phyloP scores from a whole-genome alignment of 2,888 invertebrate species.

The Phaonia tiefii region DNA sequence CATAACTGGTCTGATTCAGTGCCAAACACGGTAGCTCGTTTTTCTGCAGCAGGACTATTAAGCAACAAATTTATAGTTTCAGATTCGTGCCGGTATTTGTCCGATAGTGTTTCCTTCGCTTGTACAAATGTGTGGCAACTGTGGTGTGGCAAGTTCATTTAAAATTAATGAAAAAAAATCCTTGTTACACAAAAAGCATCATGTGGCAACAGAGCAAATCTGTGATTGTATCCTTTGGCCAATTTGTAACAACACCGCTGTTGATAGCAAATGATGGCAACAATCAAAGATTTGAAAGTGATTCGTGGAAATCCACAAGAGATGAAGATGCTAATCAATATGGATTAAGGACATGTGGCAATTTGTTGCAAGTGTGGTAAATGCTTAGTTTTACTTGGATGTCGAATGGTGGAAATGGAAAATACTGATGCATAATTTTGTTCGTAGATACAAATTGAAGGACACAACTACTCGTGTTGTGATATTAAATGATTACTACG shows the following conservation, averaged over 20 bases:
- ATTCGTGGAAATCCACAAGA: background rate
- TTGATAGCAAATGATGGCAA: conserved; percentile 28
- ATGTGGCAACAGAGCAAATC: background rate
- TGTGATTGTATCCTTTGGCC: background rate
- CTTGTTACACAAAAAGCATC: conserved; percentile 45
- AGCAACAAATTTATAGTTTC: conserved; percentile 22
- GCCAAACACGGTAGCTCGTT: conserved; percentile 1
- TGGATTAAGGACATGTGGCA: background rate
- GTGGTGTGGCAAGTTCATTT: conserved; percentile 65
- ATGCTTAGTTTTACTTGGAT: too few species aligned
- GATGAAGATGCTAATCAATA: conserved; percentile 23
- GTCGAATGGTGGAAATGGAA: too few species aligned
- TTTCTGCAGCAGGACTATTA: conserved; percentile 28
- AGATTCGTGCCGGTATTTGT: background rate
- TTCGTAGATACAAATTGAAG: too few species aligned
- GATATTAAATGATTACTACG: too few species aligned
- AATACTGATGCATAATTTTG: too few species aligned
- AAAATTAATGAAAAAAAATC: conserved; percentile 71
- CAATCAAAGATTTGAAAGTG: conserved; percentile 2
- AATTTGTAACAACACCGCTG: conserved; percentile 8
- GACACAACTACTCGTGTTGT: too few species aligned
- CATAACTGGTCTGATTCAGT: background rate
- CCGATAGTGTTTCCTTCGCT: too few species aligned
- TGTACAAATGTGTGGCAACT: background rate
- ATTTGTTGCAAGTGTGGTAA: too few species aligned